Conservation (phyloP, 2,113 vertebrate genomes). For the Rhinopithecus roxellana region DNA sequence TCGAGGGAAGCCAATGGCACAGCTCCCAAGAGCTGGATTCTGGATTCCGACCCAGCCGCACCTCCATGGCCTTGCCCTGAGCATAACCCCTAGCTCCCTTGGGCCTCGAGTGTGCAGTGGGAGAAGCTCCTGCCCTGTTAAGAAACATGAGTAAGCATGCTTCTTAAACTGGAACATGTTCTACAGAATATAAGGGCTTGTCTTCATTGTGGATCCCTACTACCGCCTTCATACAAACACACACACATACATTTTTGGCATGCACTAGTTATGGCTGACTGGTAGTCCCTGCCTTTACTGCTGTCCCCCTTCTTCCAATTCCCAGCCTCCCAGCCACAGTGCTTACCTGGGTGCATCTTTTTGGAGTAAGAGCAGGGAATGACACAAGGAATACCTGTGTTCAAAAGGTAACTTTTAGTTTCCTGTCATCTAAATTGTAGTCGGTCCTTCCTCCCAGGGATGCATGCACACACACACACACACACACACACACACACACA, state of each 20-base stretch:
- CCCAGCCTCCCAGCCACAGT: background rate
- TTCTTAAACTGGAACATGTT: background rate
- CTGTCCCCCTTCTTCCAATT: background rate
- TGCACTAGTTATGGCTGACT: background rate
- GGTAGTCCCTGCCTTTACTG: background rate
- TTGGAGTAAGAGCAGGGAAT: background rate
- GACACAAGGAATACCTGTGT: background rate
- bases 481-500: background rate
- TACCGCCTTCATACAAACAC: background rate
- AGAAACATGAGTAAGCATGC: background rate
- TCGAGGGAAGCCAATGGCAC: background rate
- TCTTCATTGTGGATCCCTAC: background rate
- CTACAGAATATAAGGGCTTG: background rate
- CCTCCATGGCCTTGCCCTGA: background rate
- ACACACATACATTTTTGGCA: background rate
- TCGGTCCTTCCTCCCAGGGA: background rate
- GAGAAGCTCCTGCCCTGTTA: background rate
- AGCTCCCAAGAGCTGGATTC: background rate
- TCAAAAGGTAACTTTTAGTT: background rate
- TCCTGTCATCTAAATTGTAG: background rate
- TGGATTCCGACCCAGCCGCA: background rate
- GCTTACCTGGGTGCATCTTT: slow-evolving; percentile 48
- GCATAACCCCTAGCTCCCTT: background rate
- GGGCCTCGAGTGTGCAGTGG: background rate
- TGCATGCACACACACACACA: rapidly evolving